phyloP scores from a whole-genome alignment of 2,797 vertebrate species.

The Leptatherina wallacei region DNA sequence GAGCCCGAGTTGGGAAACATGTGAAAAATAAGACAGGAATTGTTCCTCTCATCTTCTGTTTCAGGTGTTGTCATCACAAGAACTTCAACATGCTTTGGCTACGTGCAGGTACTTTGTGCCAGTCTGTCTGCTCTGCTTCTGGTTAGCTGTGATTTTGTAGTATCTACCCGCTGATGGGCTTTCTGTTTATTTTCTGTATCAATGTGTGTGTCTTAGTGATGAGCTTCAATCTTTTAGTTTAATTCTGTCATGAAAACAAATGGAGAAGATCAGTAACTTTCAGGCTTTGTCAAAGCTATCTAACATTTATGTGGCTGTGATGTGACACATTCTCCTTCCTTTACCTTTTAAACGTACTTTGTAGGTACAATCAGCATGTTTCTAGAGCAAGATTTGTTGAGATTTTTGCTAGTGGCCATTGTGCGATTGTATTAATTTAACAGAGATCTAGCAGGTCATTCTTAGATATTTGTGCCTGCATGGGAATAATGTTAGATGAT shows the following conservation, averaged over 20 bases:
- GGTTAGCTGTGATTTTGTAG: conserved; percentile 49
- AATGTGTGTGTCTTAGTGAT: conserved; percentile 24
- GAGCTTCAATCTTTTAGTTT: conserved; percentile 25
- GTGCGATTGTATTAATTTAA: conserved; percentile 8
- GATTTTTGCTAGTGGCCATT: background rate
- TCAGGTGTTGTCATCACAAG: conserved; percentile 77
- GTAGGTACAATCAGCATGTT: conserved; percentile 5
- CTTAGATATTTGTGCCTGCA: background rate
- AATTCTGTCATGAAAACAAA: conserved; percentile 28
- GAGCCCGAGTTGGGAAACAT: conserved; percentile 67
- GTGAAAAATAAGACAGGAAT: conserved; percentile 76
- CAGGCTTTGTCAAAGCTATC: conserved; percentile 4
- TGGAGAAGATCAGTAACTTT: conserved; percentile 3
- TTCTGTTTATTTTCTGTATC: conserved; percentile 21
- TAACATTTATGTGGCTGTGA: conserved; percentile 25
- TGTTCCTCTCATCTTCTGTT: conserved; percentile 75
- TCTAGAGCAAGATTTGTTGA: conserved; percentile 3
- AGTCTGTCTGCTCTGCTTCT: conserved; percentile 55
- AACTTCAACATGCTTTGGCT: conserved; percentile 87
- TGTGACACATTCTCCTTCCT: conserved; percentile 12
- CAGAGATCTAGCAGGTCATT: background rate
- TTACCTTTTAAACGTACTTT: conserved; percentile 4
- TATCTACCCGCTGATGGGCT: conserved; percentile 28
- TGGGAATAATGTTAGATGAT: background rate
- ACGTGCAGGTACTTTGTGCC: conserved; percentile 82